phyloP scores from a whole-genome alignment of 2,113 vertebrate species.

The Ictalurus punctatus region DNA sequence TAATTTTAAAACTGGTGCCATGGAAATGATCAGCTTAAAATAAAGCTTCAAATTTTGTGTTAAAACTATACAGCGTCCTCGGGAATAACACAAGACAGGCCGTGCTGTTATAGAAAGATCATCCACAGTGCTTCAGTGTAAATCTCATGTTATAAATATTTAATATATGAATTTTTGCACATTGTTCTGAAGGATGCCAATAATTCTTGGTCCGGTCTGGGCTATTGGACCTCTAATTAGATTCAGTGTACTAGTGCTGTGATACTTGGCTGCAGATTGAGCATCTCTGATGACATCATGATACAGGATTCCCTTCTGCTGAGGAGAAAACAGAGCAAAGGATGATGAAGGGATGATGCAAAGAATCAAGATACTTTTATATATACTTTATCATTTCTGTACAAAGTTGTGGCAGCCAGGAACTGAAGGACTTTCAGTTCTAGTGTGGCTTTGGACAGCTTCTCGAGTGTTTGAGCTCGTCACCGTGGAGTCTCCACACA shows the following conservation, averaged over 20 bases:
- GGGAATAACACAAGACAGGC: neutral
- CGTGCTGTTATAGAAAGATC: neutral
- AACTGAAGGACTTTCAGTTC: conserved; percentile 3
- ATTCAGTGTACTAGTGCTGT: neutral
- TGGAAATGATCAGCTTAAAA: neutral
- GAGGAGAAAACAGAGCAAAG: neutral
- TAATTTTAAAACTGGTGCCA: neutral
- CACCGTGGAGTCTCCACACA: conserved; percentile 38
- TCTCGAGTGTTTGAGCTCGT: conserved; percentile 29
- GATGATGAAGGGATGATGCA: neutral
- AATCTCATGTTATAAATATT: neutral
- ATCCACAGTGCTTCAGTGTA: neutral
- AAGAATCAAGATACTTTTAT: neutral
- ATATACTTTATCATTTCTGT: neutral
- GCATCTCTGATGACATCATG: neutral
- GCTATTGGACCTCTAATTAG: neutral
- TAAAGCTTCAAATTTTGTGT: neutral
- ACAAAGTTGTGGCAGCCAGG: conserved; percentile 2
- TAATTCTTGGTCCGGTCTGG: neutral
- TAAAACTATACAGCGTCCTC: neutral
- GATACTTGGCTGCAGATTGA: neutral
- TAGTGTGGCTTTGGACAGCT: conserved; percentile 28
- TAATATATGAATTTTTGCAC: no score
- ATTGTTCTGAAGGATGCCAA: neutral
- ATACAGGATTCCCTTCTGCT: neutral